Evolutionary conservation across 2,888 invertebrate species (phyloP), one percentile per base, ranked within the genome.

Genomic region (Lacanobia wlatinum): DNA sequence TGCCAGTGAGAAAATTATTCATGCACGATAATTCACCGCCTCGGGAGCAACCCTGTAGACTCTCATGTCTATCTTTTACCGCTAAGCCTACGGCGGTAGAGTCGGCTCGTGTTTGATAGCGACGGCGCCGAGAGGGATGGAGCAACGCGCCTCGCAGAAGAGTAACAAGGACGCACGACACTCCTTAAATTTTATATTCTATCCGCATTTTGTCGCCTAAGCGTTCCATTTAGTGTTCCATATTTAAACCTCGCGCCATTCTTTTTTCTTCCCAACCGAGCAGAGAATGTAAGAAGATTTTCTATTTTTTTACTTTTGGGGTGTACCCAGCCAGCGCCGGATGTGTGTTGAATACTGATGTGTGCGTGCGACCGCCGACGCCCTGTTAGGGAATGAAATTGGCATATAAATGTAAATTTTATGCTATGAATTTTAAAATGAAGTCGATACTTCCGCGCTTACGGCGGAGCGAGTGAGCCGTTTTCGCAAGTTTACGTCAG

Each of bases 391-490:
- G 94, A 94, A 95, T 95, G 94, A 96, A 96, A 96, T 96, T 95
- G 96, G 96, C 96, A 96, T 96, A 96, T 96, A 96, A 96, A 96
- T 96, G 96, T 96, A 95, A 96, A 96, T 96, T 96, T 96, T 95
- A 96, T 95, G 96, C 96, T 92, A 96, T 96, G 96, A 96, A 96
- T 96, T 96, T 96, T 96, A 96, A 96, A 96, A 96, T 95, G 94
- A 92, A 95, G 95, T 94, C 95, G 94, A 96, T 95, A 95, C 94
- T 95, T 95, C 93, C 94, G 90, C 91, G 93, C 92, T 94, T 90
- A 91, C 90, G 90, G 91, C 87, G 88, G 84, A 85, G 87, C 87
- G 89, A 86, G 90, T 86, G 92, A 91, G 92, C 90, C 91, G 90
- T 91, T 94, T 91, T 92, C 90, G 89, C 89, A 91, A 94, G 92